phyloP scores from a whole-genome alignment of 2,888 invertebrate genomes.

The Liopterus haemorrhoidalis region DNA sequence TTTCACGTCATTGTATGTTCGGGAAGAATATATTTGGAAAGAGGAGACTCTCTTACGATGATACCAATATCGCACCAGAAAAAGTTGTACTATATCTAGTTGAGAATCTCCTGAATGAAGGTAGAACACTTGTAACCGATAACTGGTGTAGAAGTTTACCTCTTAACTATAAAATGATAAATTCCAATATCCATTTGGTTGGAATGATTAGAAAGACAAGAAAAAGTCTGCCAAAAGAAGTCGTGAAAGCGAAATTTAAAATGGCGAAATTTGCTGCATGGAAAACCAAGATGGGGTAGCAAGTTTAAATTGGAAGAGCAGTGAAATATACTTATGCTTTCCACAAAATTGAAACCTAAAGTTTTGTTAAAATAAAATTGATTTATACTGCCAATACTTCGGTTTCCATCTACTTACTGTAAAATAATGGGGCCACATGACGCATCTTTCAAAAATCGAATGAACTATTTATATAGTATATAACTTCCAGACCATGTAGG shows the following conservation, averaged over 20 bases:
- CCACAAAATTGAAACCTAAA: too few species aligned
- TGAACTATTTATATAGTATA: too few species aligned
- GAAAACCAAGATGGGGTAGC: too few species aligned
- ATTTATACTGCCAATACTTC: too few species aligned
- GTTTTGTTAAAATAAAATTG: too few species aligned
- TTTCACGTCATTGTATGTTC: conserved; percentile 5
- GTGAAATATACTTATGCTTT: too few species aligned
- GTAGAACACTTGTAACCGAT: conserved; percentile 18
- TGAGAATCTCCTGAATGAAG: conserved; percentile 7
- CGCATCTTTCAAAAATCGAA: too few species aligned
- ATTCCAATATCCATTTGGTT: conserved; percentile 15
- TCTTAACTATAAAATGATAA: conserved; percentile 15
- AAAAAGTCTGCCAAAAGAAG: conserved; percentile 5
- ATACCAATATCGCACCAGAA: conserved; percentile 10
- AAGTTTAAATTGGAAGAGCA: too few species aligned
- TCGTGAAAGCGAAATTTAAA: conserved; percentile 12
- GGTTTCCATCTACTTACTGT: too few species aligned
- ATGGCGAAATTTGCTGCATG: conserved; percentile 11
- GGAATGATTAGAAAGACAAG: conserved; percentile 9
- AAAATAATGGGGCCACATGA: too few species aligned
- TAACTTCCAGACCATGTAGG: too few species aligned
- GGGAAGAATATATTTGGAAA: conserved; percentile 5
- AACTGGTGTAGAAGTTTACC: conserved; percentile 18
- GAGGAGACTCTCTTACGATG: conserved; percentile 11
- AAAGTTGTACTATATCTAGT: conserved; percentile 8